Evolutionary conservation across 2,113 vertebrate genomes (phyloP), one percentile per base, ranked within the genome.

Genomic region (Triplophysa siluroides): DNA sequence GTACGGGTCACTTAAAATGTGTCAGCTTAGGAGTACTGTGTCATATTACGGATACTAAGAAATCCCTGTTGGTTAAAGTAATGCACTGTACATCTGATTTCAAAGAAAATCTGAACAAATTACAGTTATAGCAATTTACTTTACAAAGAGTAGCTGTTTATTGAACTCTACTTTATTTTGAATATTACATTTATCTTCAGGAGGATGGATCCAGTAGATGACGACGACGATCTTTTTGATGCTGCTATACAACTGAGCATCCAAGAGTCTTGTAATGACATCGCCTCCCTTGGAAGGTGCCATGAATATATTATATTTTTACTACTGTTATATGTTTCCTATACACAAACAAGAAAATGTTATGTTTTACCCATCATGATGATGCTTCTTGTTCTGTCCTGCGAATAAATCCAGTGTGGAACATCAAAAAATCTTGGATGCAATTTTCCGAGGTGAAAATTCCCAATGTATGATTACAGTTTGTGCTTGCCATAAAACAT

Each of bases 241-340:
- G 92, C 90, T 81, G 89, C 92, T 54, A 78, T 94, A 70, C 93
- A 95, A 78, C 87, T 93, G 85, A 93, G 91, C 82, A 91, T 95
- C 83, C 85, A 95, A 78, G 94, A 96, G 78, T 93, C 93, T 2
- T 92, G 77, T 76, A 87, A 87, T 80, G 84, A 66, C 41, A 68
- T 67, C 4, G 56, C 79, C 69, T 85, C 60, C 78, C 77, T 84
- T 73, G 87, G 89, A 84, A 93, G 95, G 95, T 96, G 91, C 76
- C 63, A 63, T 72, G 26, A 38, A n/a, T 75, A 50, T 0, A 50
- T 52, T 16, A 52, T 18, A 52, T 52, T 16, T 6, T 1, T 29
- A 3, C 29, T 29, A 45, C 12, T 45, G 5, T 45, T 11, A 45
- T 45, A 38, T 38, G 33, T 7, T 8, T 8, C 33, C 33, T 38